Percentiles rank a stretch among this genome's conserved stretches.
phyloP scores from a whole-genome alignment of 2,113 vertebrate genomes.

The Peucedramus taeniatus region DNA sequence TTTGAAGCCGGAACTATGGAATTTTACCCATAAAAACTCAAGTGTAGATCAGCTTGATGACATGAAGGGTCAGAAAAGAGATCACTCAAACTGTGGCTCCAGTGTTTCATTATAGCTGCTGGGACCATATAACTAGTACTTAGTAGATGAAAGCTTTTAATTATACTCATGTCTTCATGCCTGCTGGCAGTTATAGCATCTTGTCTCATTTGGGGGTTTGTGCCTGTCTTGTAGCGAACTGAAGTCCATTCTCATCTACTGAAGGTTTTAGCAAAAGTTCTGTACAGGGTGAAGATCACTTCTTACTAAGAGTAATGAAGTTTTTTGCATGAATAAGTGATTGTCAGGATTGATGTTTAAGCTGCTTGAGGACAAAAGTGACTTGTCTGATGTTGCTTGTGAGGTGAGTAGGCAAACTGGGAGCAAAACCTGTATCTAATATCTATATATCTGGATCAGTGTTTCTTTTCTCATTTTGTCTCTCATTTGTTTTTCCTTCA shows the following conservation, averaged over 20 bases:
- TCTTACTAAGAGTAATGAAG: not conserved
- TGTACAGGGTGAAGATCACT: not conserved
- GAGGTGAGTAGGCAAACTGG: not conserved
- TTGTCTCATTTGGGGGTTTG: not conserved
- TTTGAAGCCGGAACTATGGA: not conserved
- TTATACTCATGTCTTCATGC: not conserved
- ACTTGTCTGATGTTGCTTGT: not conserved
- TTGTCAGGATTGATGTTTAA: not conserved
- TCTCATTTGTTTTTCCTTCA: not conserved
- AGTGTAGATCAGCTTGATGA: not conserved
- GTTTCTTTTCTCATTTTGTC: not conserved
- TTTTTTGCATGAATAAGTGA: not conserved
- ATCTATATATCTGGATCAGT: not conserved
- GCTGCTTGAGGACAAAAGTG: not conserved
- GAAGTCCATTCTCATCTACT: not conserved
- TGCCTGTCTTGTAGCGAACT: not conserved
- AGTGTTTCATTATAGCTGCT: not conserved
- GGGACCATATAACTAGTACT: not conserved
- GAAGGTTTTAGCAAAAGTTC: not conserved
- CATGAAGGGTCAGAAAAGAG: not conserved
- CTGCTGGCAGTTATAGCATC: not conserved
- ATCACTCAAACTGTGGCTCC: not conserved
- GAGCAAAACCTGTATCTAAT: not conserved
- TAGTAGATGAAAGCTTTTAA: not conserved
- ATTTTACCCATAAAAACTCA: not conserved